Percentiles rank a stretch among this genome's conserved stretches.
These are phyloP conservation scores for Sebastiscus tertius DNA, from an alignment of 2,797 vertebrate species.

Conservation along the genomic window DNA sequence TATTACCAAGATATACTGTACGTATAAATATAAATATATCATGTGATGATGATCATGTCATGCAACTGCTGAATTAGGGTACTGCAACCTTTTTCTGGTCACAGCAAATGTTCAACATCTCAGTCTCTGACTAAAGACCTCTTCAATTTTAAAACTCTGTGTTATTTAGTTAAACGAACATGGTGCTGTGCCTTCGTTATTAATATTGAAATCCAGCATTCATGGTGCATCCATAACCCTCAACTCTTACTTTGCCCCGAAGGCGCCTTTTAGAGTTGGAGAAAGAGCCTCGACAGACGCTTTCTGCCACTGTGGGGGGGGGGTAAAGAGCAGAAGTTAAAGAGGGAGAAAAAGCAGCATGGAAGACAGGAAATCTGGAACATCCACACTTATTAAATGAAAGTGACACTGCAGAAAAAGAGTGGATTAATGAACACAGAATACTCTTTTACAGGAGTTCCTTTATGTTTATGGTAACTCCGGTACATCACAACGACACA, in stretches of 20 bases:
- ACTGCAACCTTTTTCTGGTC: neutral
- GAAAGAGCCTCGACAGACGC: conserved; percentile 69
- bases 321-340: conserved; percentile 31
- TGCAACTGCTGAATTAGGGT: no score
- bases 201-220: conserved; percentile 7
- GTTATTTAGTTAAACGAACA: neutral
- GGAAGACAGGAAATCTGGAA: conserved; percentile 11
- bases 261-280: conserved; percentile 71
- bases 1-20: no score
- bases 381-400: neutral
- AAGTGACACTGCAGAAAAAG: neutral
- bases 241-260: conserved; percentile 72
- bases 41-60: no score
- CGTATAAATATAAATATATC: no score
- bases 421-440: neutral
- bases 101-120: neutral
- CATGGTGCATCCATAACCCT: neutral
- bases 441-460: neutral
- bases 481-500: neutral
- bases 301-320: conserved; percentile 55
- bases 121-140: neutral
- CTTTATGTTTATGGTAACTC: neutral
- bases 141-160: neutral
- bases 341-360: neutral
- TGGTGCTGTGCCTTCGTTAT: neutral